Evolutionary conservation across 1,140 invertebrate genomes (phyloP).

Genomic region (Vanessa atalanta): DNA sequence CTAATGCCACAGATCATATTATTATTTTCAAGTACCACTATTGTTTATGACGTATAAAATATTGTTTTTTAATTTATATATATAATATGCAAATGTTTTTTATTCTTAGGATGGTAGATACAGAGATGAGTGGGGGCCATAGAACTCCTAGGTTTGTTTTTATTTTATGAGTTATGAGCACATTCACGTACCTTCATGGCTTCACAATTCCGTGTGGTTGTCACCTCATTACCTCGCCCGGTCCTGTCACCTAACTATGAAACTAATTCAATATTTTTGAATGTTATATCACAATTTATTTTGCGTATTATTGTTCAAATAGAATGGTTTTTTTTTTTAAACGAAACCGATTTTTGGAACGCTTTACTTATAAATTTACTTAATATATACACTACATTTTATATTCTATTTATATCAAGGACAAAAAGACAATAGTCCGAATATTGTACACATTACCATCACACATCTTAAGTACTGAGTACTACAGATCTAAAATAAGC

Average conservation of each 20-base stretch:
- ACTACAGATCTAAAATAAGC: too few species aligned
- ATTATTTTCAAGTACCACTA: not conserved
- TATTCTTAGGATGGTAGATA: slow-evolving; percentile 83
- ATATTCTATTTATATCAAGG: too few species aligned
- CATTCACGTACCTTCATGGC: slow-evolving; percentile 56
- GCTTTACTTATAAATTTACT: too few species aligned
- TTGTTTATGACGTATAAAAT: slow-evolving; percentile 1
- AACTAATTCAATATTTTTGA: slow-evolving; percentile 17
- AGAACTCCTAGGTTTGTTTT: slow-evolving; percentile 84
- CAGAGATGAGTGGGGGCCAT: slow-evolving; percentile 83
- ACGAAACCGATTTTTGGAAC: not conserved
- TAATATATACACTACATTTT: too few species aligned
- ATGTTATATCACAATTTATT: slow-evolving; percentile 20
- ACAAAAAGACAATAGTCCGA: too few species aligned
- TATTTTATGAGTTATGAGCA: slow-evolving; percentile 77
- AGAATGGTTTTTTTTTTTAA: not conserved
- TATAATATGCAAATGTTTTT: slow-evolving; percentile 58
- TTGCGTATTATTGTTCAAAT: slow-evolving; percentile 23
- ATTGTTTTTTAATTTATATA: slow-evolving; percentile 21
- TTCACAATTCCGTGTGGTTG: slow-evolving; percentile 52
- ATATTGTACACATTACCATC: too few species aligned
- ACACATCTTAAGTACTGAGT: too few species aligned
- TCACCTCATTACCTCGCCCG: slow-evolving; percentile 38
- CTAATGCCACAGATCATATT: not conserved
- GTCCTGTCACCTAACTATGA: slow-evolving; percentile 23